These are phyloP conservation scores for Ceratotherium simum DNA, from an alignment of 2,113 vertebrate species.

Conservation along the genomic window DNA sequence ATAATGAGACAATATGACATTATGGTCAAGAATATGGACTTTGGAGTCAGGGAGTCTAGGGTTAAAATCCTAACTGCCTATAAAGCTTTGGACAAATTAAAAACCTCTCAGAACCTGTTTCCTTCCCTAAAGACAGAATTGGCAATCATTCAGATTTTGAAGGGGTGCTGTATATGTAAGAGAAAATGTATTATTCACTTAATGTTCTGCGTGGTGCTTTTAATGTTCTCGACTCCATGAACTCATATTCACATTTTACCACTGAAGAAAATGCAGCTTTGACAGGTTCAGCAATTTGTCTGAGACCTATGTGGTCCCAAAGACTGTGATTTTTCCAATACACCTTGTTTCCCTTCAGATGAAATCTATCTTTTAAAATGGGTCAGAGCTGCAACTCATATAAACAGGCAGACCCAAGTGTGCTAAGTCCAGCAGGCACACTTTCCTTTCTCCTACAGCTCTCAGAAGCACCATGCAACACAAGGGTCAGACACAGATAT, in stretches of 20 bases:
- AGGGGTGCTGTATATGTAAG: neutral
- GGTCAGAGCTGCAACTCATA: neutral
- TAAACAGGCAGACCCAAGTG: neutral
- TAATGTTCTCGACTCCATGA: neutral
- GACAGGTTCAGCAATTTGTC: neutral
- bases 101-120: neutral
- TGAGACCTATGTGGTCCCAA: fast-evolving
- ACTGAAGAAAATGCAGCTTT: neutral
- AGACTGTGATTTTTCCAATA: neutral
- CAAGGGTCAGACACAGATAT: neutral
- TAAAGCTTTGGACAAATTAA: neutral
- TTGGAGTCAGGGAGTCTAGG: neutral
- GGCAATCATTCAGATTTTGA: neutral
- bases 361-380: neutral
- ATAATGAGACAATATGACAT: neutral
- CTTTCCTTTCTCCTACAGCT: neutral
- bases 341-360: neutral
- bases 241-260: neutral
- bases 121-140: neutral
- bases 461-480: neutral
- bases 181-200: neutral
- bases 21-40: neutral
- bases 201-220: neutral
- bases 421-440: fast-evolving
- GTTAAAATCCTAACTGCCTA: neutral